These are phyloP conservation scores for Mya arenaria DNA, from an alignment of 1,140 invertebrate genomes.

Conservation along the genomic window DNA sequence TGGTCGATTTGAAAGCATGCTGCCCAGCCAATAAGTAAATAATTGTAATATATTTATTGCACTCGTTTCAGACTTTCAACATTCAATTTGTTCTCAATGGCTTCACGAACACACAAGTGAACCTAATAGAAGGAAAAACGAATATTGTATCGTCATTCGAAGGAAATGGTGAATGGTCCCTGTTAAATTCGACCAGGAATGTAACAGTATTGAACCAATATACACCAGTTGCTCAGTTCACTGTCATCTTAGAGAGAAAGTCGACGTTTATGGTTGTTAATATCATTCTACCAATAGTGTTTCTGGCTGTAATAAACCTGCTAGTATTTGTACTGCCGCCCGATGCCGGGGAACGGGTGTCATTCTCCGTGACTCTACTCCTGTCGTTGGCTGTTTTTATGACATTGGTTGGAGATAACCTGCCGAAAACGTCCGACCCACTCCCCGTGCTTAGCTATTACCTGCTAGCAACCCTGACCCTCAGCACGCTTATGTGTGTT, in stretches of 20 bases:
- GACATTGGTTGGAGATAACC: conserved; percentile 83
- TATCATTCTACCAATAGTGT: conserved; percentile 83
- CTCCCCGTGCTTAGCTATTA: conserved; percentile 78
- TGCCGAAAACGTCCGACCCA: conserved; percentile 83
- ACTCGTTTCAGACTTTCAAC: too few species aligned
- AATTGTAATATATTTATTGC: too few species aligned
- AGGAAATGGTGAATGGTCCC: too few species aligned
- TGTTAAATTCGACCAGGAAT: too few species aligned
- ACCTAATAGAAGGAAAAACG: too few species aligned
- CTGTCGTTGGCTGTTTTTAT: conserved; percentile 84
- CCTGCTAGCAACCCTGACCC: neutral
- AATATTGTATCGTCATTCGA: too few species aligned
- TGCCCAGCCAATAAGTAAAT: too few species aligned
- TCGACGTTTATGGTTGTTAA: conserved; percentile 82
- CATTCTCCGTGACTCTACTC: conserved; percentile 83
- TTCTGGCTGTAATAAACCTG: conserved; percentile 83
- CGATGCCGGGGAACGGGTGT: conserved; percentile 84
- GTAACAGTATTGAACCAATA: too few species aligned
- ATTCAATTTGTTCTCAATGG: too few species aligned
- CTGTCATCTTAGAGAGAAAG: conserved; percentile 58
- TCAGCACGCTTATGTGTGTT: conserved; percentile 7
- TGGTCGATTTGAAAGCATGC: too few species aligned
- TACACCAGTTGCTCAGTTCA: neutral
- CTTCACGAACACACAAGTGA: too few species aligned
- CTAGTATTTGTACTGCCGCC: conserved; percentile 84